Evolutionary conservation across 2,113 vertebrate species (phyloP), one percentile per base, ranked within the genome.

Genomic region (Gymnorhina tibicen): DNA sequence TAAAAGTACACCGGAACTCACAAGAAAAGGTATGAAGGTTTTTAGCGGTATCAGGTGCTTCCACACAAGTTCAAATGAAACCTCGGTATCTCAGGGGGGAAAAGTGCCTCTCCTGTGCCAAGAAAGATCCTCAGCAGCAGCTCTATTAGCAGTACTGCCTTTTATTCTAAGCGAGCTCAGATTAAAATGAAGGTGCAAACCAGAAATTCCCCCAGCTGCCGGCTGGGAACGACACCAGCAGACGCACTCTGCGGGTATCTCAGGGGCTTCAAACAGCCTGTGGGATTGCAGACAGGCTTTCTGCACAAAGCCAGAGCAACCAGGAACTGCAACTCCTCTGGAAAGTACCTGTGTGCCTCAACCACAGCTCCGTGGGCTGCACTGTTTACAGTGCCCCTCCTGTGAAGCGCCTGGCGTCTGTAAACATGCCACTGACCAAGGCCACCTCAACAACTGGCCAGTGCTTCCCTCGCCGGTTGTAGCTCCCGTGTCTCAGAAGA

Each of bases 381-480:
- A 1, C 4, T 27, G 26, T 22, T 47, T 24, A 50, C 21, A 42
- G 63, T 7, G 41, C 63, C 41, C 47, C 87, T 84, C 63, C 72
- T 49, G 79, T 7, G 63, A 62, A 47, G 42, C 3, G 15, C 41
- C 62, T 10, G n/a, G 78, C 13, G 1, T 47, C 53, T 53, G 15
- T 14, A 39, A 50, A 59, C 8, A 15, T 0, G 8, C 46, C 37
- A 8, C 4, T 53, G 73, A 69, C 20, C 6, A 12, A n/a, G 81
- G 49, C 18, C 64, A 47, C 46, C 42, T 26, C 26, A 55, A 11
- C 33, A 33, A 21, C 18, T 1, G n/a, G 24, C 18, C 41, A 32
- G 2, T 3, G 14, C 37, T 5, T 50, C 3, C 15, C 44, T 4
- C 1, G 2, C 21, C 13, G 39, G 9, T 9, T 8, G 18, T 5